Evolutionary conservation across 2,113 vertebrate species (phyloP).

Genomic region (Chloroceryle aenea): DNA sequence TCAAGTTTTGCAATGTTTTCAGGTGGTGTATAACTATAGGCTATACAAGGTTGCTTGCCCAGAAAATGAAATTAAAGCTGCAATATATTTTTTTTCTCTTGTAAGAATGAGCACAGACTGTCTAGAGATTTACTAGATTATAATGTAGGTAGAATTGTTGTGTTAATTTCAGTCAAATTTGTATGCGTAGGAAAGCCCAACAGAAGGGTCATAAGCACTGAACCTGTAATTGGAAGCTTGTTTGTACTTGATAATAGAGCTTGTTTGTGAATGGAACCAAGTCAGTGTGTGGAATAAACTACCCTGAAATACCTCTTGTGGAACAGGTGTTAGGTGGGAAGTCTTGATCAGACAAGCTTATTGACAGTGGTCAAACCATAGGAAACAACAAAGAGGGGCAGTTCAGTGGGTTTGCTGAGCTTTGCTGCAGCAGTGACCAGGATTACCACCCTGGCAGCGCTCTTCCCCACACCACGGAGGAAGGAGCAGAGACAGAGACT

Average conservation of each 20-base stretch:
- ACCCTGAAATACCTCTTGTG: neutral
- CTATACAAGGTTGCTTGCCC: neutral
- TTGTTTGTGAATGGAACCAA: neutral
- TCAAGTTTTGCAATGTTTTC: accelerated
- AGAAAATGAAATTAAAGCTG: neutral
- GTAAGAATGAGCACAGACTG: neutral
- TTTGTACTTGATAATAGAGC: neutral
- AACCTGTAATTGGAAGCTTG: neutral
- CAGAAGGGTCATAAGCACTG: neutral
- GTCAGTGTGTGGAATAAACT: neutral
- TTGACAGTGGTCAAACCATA: neutral
- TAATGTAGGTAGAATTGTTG: neutral
- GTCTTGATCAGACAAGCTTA: neutral
- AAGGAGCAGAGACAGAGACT: neutral
- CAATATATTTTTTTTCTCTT: neutral
- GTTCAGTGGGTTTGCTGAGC: neutral
- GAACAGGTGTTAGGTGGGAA: accelerated
- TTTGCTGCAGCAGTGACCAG: neutral
- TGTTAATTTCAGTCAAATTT: slow-evolving; percentile 16
- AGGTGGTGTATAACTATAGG: neutral
- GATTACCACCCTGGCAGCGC: accelerated
- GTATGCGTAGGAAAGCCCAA: neutral
- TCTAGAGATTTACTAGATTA: neutral
- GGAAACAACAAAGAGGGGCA: neutral
- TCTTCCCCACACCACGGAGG: neutral